These are phyloP conservation scores for Trematomus bernacchii DNA, from an alignment of 2,797 vertebrate genomes.

Conservation along the genomic window DNA sequence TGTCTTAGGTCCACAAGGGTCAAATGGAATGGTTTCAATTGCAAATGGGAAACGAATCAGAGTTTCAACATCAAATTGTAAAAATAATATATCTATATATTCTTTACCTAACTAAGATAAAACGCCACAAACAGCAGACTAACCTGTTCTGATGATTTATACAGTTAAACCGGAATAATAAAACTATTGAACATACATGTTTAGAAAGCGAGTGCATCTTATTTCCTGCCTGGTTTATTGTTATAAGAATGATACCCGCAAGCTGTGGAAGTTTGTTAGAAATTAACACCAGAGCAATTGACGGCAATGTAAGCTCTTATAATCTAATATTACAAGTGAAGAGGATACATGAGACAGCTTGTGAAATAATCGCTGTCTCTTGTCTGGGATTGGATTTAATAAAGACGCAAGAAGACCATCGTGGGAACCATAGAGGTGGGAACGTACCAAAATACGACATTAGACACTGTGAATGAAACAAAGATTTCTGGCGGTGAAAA, in stretches of 20 bases:
- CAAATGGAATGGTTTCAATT: neutral
- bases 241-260: constrained; percentile 44
- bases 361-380: constrained; percentile 54
- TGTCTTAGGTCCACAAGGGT: neutral
- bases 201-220: constrained; percentile 20
- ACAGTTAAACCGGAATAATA: constrained; percentile 1
- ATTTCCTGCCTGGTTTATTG: constrained; percentile 36
- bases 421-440: constrained; percentile 51
- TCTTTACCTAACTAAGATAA: neutral
- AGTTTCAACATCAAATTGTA: neutral
- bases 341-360: constrained; percentile 66
- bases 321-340: constrained; percentile 60
- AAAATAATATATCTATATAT: neutral
- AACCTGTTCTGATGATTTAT: neutral
- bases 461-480: constrained; percentile 12
- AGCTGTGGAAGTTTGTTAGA: constrained; percentile 74
- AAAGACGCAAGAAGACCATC: constrained; percentile 55
- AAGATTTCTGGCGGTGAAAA: neutral
- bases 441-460: constrained; percentile 42
- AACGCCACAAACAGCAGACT: too few relatives aligned
- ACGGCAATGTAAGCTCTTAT: constrained; percentile 43
- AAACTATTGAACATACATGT: constrained; percentile 1
- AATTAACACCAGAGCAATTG: constrained; percentile 64
- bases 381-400: constrained; percentile 44
- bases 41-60: neutral